Conservation (phyloP, 2,113 vertebrate genomes). For the Myiopsitta monachus region DNA sequence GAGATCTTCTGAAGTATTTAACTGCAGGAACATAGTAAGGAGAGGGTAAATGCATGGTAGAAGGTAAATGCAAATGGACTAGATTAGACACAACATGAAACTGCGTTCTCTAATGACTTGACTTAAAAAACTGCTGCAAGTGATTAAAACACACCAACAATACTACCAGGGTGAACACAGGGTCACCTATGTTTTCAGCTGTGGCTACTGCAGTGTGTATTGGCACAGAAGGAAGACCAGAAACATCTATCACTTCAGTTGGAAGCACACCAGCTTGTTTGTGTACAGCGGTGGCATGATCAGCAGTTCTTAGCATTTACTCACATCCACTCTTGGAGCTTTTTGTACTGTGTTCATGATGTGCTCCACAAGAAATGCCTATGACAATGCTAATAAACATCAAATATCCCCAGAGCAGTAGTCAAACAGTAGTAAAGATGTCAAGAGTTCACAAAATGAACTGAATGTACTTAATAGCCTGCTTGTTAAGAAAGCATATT, state of each 20-base stretch:
- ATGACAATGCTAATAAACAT: neutral
- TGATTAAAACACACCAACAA: neutral
- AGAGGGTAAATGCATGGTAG: neutral
- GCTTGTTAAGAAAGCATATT: neutral
- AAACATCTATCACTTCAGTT: neutral
- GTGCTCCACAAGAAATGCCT: neutral
- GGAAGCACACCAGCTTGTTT: neutral
- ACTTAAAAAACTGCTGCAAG: neutral
- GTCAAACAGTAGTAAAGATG: neutral
- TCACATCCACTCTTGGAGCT: neutral
- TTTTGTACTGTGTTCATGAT: neutral
- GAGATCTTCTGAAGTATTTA: neutral
- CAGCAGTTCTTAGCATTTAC: neutral
- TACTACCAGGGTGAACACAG: neutral
- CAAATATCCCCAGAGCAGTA: neutral
- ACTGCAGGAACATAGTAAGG: neutral
- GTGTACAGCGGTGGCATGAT: accelerated
- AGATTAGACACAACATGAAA: neutral
- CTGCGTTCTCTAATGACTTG: neutral
- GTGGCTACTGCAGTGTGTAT: neutral
- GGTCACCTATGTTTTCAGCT: neutral
- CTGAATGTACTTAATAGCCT: neutral
- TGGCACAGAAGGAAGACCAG: neutral
- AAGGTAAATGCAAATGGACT: neutral
- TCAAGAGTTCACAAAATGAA: neutral